A percentile compares a stretch with the other conserved stretches of the same genome.
Conservation (phyloP, 2,113 vertebrate genomes). For the Pampusana beccarii region DNA sequence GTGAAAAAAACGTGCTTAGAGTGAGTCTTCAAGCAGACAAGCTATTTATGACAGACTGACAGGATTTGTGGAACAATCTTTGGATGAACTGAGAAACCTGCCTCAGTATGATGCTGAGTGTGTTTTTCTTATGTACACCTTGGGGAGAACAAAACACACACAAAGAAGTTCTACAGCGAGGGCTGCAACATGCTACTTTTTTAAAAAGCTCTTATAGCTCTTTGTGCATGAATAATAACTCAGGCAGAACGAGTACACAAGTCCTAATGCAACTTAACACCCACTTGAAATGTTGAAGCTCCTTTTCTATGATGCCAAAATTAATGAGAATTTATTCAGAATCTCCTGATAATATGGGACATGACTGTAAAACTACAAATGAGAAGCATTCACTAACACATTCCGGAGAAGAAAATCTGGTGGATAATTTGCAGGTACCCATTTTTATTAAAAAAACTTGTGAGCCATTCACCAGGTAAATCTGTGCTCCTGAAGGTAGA, state of each 20-base stretch:
- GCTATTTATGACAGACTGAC: neutral
- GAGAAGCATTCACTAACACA: neutral
- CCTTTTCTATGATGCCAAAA: neutral
- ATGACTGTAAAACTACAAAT: neutral
- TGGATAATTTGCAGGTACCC: neutral
- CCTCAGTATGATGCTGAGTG: neutral
- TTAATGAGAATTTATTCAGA: conserved; percentile 13
- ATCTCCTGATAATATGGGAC: neutral
- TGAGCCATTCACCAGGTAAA: neutral
- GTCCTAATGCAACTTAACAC: neutral
- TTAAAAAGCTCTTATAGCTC: neutral
- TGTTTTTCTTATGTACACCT: neutral
- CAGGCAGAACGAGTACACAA: neutral
- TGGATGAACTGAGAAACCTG: neutral
- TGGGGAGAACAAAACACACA: neutral
- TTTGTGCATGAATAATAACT: neutral
- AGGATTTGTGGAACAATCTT: neutral
- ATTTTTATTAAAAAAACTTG: neutral
- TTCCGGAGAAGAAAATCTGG: neutral
- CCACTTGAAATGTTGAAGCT: conserved; percentile 3
- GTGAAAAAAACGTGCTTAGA: neutral
- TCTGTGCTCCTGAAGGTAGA: neutral
- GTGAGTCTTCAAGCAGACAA: neutral
- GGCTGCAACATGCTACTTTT: neutral
- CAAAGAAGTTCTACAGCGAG: neutral